Evolutionary conservation across 2,888 invertebrate genomes (phyloP).

Genomic region (Argyresthia goedartella): DNA sequence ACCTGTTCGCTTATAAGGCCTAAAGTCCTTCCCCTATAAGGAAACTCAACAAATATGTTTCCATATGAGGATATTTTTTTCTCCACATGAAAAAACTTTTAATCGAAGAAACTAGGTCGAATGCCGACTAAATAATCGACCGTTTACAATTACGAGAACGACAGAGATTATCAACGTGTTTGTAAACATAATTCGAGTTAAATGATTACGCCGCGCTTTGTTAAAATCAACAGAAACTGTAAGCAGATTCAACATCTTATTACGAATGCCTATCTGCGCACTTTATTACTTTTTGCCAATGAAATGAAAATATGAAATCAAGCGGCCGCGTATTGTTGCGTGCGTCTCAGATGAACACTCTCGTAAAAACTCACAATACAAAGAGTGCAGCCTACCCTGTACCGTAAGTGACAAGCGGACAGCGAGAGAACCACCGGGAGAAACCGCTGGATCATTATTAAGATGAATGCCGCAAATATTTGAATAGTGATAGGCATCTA

Average conservation of each 20-base stretch:
- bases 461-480: no score
- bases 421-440: slow-evolving; percentile 5
- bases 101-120: slow-evolving; percentile 14
- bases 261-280: background rate
- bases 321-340: slow-evolving; percentile 11
- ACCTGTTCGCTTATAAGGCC: slow-evolving; percentile 63
- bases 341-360: slow-evolving; percentile 6
- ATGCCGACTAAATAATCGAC: background rate
- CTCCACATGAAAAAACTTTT: slow-evolving; percentile 20
- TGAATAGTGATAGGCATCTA: no score
- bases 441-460: no score
- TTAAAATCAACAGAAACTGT: no score
- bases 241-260: slow-evolving; percentile 1
- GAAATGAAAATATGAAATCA: slow-evolving; percentile 12
- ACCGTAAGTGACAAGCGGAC: slow-evolving; percentile 1
- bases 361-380: background rate
- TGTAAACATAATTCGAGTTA: background rate
- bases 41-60: slow-evolving; percentile 42
- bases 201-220: no score
- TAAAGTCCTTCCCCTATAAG: slow-evolving; percentile 43
- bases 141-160: slow-evolving; percentile 3
- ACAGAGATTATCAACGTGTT: slow-evolving; percentile 1
- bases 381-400: background rate
- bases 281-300: background rate
- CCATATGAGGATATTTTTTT: slow-evolving; percentile 50